phyloP scores from a whole-genome alignment of 2,888 invertebrate species.

The Argynnis bischoffii region DNA sequence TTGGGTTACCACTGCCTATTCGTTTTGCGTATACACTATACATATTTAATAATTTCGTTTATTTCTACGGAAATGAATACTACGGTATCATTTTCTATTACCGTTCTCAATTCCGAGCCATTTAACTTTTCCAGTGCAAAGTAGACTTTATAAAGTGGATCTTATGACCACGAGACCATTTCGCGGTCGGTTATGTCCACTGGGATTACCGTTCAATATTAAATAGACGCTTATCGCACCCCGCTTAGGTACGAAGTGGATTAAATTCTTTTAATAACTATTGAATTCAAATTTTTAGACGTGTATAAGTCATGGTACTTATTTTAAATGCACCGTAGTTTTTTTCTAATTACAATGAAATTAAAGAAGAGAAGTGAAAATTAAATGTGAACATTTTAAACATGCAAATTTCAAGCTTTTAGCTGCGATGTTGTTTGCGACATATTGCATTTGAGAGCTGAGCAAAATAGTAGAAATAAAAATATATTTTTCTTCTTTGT shows the following conservation, averaged over 20 bases:
- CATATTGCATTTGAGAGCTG: too few relatives aligned
- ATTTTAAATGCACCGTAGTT: too few relatives aligned
- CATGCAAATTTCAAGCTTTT: too few relatives aligned
- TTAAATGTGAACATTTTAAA: too few relatives aligned
- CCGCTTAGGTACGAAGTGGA: slow-evolving; percentile 19
- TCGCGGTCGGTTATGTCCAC: slow-evolving; percentile 49
- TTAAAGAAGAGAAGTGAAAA: too few relatives aligned
- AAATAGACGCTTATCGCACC: slow-evolving; percentile 31
- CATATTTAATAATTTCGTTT: slow-evolving; percentile 11
- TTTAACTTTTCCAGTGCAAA: slow-evolving; percentile 38
- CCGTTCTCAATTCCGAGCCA: slow-evolving; percentile 37
- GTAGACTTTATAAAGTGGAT: slow-evolving; percentile 55
- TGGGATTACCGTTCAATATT: slow-evolving; percentile 40
- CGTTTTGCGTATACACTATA: not conserved
- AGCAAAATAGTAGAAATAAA: too few relatives aligned
- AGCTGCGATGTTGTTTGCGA: too few relatives aligned
- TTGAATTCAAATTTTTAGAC: slow-evolving; percentile 1
- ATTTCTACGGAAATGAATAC: slow-evolving; percentile 29
- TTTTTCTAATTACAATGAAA: too few relatives aligned
- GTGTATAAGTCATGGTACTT: too few relatives aligned
- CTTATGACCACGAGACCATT: slow-evolving; percentile 43
- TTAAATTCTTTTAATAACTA: slow-evolving; percentile 18
- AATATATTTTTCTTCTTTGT: not conserved
- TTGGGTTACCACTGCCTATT: too few relatives aligned
- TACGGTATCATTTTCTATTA: slow-evolving; percentile 35